Evolutionary conservation across 2,888 invertebrate genomes (phyloP).

Genomic region (Masnerella sp.): DNA sequence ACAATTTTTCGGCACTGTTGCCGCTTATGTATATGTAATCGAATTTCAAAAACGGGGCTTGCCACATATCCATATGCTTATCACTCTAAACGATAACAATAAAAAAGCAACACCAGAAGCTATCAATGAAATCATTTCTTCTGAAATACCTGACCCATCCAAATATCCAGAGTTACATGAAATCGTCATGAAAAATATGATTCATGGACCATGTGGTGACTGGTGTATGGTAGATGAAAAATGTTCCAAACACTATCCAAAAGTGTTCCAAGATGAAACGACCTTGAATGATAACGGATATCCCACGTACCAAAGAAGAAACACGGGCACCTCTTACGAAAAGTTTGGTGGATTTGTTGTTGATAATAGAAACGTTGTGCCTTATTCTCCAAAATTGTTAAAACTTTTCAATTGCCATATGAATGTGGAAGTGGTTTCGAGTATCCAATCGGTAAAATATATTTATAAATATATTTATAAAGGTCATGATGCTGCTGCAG

Average conservation of each 20-base stretch:
- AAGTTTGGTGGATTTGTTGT: constrained; percentile 52
- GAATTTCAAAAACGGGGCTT: constrained; percentile 4
- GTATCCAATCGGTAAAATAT: constrained; percentile 5
- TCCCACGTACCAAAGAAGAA: constrained; percentile 60
- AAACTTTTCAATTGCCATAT: constrained; percentile 17
- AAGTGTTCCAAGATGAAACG: constrained; percentile 54
- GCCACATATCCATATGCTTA: too few relatives aligned
- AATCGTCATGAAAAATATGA: constrained; percentile 25
- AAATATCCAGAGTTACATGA: constrained; percentile 5
- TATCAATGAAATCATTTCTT: constrained; percentile 2
- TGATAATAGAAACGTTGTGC: constrained; percentile 71
- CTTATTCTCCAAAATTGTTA: constrained; percentile 62
- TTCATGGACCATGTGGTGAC: too few relatives aligned
- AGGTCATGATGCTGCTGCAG: constrained; percentile 51
- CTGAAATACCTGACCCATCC: constrained; percentile 14
- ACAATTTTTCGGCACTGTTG: too few relatives aligned
- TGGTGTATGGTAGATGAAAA: too few relatives aligned
- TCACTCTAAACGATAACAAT: background rate
- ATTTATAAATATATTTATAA: constrained; percentile 17
- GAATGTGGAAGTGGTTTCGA: constrained; percentile 9
- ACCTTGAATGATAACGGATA: too few relatives aligned
- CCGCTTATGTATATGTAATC: constrained; percentile 1
- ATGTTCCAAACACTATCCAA: constrained; percentile 68
- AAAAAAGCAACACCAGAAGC: constrained; percentile 1
- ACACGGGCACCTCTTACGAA: constrained; percentile 58